Percentiles rank a stretch among this genome's conserved stretches.
Conservation (phyloP, 2,888 invertebrate species). For the Catocala sponsa region DNA sequence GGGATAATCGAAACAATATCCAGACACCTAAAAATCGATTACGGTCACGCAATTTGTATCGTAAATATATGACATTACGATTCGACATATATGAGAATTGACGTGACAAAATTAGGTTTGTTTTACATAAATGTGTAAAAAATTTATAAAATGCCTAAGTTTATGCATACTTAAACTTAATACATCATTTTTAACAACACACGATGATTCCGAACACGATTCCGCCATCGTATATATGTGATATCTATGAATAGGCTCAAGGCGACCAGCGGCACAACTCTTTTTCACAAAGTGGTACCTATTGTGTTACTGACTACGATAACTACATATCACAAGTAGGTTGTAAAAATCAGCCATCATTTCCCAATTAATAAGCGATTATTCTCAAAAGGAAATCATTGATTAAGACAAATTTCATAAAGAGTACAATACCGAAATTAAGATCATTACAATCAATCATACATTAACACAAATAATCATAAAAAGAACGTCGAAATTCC, state of each 20-base stretch:
- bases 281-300: no score
- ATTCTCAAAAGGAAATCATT: slow-evolving; percentile 20
- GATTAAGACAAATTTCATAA: slow-evolving; percentile 12
- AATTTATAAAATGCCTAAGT: neutral
- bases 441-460: slow-evolving; percentile 44
- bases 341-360: slow-evolving; percentile 3
- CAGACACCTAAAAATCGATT: slow-evolving; percentile 28
- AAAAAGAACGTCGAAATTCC: slow-evolving; percentile 19
- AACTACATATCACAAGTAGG: no score
- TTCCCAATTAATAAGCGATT: slow-evolving; percentile 7
- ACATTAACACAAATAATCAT: slow-evolving; percentile 29
- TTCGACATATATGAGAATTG: neutral
- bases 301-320: no score
- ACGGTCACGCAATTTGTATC: slow-evolving; percentile 19
- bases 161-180: neutral
- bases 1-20: slow-evolving; percentile 43
- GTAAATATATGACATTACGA: slow-evolving; percentile 10
- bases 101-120: no score
- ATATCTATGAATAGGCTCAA: no score
- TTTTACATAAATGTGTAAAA: neutral
- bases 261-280: no score
- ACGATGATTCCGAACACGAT: no score
- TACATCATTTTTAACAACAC: no score
- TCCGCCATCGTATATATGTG: no score
- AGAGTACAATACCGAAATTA: slow-evolving; percentile 43